These are phyloP conservation scores for Dasyprocta punctata DNA, from an alignment of 2,113 vertebrate species.

Conservation along the genomic window DNA sequence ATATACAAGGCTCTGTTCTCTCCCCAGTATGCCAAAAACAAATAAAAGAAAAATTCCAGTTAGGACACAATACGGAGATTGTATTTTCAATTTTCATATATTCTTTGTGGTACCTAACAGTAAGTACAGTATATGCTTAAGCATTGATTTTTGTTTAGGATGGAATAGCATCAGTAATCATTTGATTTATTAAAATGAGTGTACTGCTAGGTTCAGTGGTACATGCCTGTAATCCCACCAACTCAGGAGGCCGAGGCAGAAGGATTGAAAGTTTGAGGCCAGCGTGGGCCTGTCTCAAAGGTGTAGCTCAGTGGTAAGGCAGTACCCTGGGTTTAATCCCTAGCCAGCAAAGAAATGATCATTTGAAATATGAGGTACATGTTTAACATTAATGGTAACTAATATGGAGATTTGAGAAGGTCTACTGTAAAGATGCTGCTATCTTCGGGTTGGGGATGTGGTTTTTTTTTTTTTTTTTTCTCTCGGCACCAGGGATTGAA, in stretches of 20 bases:
- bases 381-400: slow-evolving; percentile 9
- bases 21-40: not conserved
- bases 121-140: not conserved
- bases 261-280: not conserved
- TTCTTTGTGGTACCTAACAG: not conserved
- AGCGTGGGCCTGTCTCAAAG: not conserved
- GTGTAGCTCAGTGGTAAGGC: not conserved
- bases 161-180: not conserved
- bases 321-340: not conserved
- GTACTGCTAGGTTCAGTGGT: not conserved
- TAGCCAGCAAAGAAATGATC: not conserved
- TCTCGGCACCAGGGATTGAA: too few species aligned
- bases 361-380: slow-evolving; percentile 24
- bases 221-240: not conserved
- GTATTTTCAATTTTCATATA: not conserved
- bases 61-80: not conserved
- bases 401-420: slow-evolving; percentile 1
- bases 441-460: not conserved
- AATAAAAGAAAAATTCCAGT: slow-evolving; percentile 8
- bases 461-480: too few species aligned
- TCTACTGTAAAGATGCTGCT: not conserved
- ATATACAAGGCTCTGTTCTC: not conserved
- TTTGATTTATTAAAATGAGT: slow-evolving; percentile 1
- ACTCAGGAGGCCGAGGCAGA: not conserved
- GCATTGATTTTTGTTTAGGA: not conserved